Percentiles rank a stretch among this genome's conserved stretches.
phyloP scores from a whole-genome alignment of 2,888 invertebrate species.

The Malachius bipustulatus region DNA sequence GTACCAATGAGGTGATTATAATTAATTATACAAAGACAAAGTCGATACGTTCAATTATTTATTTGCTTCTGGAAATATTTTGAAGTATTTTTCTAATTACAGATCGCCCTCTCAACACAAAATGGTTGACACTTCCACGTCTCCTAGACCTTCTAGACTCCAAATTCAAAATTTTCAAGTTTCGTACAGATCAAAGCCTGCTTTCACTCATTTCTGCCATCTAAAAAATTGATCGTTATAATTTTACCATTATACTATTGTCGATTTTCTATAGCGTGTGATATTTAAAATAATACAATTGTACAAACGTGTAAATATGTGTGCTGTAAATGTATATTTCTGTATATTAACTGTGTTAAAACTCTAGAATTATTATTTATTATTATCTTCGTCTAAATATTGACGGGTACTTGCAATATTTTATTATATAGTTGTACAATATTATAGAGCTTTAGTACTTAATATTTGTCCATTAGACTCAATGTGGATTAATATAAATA shows the following conservation, averaged over 20 bases:
- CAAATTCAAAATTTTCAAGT: background rate
- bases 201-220: too few species aligned
- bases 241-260: too few species aligned
- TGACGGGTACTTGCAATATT: slow-evolving; percentile 36
- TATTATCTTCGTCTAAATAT: slow-evolving; percentile 24
- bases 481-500: slow-evolving; percentile 2
- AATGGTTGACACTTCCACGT: too few species aligned
- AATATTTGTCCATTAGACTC: background rate
- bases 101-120: background rate
- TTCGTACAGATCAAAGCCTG: background rate
- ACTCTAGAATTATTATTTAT: slow-evolving; percentile 21
- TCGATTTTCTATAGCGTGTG: too few species aligned
- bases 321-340: background rate
- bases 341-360: background rate
- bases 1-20: too few species aligned
- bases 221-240: too few species aligned
- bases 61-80: too few species aligned
- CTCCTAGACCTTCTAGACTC: too few species aligned
- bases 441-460: slow-evolving; percentile 1
- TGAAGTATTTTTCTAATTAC: slow-evolving; percentile 2
- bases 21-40: too few species aligned
- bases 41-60: too few species aligned
- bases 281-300: too few species aligned
- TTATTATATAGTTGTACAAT: slow-evolving; percentile 11
- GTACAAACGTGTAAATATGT: slow-evolving; percentile 1